A percentile compares a stretch with the other conserved stretches of the same genome.
Conservation (phyloP, 2,113 vertebrate species). For the Regulus satrapa region DNA sequence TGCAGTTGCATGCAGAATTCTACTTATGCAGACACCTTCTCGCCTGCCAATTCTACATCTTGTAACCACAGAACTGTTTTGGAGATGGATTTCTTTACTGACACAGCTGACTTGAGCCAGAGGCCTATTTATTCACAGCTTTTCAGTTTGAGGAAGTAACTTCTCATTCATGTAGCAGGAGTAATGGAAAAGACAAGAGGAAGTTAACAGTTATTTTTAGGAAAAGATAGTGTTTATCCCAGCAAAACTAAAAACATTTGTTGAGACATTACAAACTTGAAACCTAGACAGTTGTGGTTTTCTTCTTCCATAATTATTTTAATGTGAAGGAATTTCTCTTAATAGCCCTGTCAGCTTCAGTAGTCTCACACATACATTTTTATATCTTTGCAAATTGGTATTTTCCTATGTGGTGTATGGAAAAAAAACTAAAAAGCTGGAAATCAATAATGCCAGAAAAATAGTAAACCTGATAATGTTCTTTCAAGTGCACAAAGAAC, state of each 20-base stretch:
- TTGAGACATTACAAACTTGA: neutral
- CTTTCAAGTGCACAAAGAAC: neutral
- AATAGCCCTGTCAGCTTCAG: neutral
- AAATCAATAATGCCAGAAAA: neutral
- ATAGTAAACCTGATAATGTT: neutral
- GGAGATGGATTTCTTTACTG: neutral
- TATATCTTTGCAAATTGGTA: neutral
- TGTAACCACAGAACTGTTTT: neutral
- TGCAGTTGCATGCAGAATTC: neutral
- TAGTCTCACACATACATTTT: neutral
- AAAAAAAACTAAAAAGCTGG: neutral
- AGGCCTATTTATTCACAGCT: neutral
- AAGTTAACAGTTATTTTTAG: slow-evolving; percentile 25
- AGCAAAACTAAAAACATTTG: neutral
- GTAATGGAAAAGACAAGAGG: slow-evolving; percentile 25
- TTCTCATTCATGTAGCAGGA: neutral
- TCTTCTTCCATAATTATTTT: neutral
- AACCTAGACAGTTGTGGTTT: neutral
- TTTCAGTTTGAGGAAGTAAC: slow-evolving; percentile 19
- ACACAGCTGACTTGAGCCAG: neutral
- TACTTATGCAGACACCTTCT: neutral
- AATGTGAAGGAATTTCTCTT: neutral
- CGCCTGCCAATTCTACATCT: neutral
- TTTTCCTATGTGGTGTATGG: neutral
- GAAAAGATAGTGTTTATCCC: neutral